Conservation (phyloP, 2,888 invertebrate species). For the Chrysolina haemoptera region DNA sequence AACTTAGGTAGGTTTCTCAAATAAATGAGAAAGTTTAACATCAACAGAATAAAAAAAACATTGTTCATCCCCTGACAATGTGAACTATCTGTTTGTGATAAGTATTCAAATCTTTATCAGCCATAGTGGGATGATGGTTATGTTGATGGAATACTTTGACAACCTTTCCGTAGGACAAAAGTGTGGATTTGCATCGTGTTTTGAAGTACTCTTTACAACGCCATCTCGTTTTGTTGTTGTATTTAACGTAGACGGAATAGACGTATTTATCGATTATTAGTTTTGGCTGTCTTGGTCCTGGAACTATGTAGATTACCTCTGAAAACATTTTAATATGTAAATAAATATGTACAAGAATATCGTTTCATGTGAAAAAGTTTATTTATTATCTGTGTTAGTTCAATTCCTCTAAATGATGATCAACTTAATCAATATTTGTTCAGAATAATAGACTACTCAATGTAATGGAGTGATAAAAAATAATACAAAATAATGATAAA, state of each 20-base stretch:
- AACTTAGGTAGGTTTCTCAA: not conserved
- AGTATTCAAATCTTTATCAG: slow-evolving; percentile 17
- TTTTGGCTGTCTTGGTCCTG: slow-evolving; percentile 25
- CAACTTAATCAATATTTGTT: too few relatives aligned
- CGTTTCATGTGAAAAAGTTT: not conserved
- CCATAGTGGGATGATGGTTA: slow-evolving; percentile 45
- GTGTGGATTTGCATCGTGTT: slow-evolving; percentile 48
- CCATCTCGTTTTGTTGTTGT: slow-evolving; percentile 55
- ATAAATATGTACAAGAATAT: not conserved
- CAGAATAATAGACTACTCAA: too few relatives aligned
- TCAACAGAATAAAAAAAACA: not conserved
- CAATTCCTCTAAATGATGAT: too few relatives aligned
- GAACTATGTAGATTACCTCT: slow-evolving; percentile 23
- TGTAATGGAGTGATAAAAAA: too few relatives aligned
- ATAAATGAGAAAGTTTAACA: not conserved
- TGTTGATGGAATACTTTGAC: slow-evolving; percentile 50
- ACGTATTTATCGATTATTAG: slow-evolving; percentile 41
- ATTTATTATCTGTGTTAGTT: too few relatives aligned
- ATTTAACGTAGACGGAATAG: slow-evolving; percentile 42
- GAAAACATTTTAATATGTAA: slow-evolving; percentile 11
- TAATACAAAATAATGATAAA: too few relatives aligned
- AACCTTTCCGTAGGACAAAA: slow-evolving; percentile 46
- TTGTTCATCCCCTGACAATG: slow-evolving; percentile 6
- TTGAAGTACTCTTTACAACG: slow-evolving; percentile 54
- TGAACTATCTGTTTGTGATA: slow-evolving; percentile 3